These are phyloP conservation scores for Armadillidium nasatum DNA, from an alignment of 1,140 invertebrate species.

Conservation along the genomic window DNA sequence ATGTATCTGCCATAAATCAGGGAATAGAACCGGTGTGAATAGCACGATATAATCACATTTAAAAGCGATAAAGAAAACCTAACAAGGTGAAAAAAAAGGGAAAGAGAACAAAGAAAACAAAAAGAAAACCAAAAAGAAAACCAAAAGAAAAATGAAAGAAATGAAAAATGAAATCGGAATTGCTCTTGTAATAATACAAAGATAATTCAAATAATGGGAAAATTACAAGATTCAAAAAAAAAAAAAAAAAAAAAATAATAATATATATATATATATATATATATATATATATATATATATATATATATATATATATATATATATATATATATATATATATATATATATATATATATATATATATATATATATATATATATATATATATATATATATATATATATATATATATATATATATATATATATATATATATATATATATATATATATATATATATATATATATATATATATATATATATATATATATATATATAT, in stretches of 20 bases:
- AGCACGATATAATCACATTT: background rate
- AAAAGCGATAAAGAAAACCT: background rate
- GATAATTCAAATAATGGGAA: background rate
- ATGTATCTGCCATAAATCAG: slow-evolving; percentile 10
- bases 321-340: no score
- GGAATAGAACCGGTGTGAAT: background rate
- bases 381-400: no score
- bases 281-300: no score
- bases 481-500: no score
- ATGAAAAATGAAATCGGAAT: background rate
- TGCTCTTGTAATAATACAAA: background rate
- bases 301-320: no score
- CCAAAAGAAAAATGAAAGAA: background rate
- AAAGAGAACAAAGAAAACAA: background rate
- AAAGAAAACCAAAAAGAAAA: background rate
- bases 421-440: no score
- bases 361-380: no score
- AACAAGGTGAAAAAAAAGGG: background rate
- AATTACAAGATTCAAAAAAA: background rate
- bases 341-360: no score
- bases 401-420: no score
- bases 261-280: no score
- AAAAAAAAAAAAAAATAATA: background rate
- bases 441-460: no score
- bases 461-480: no score